Percentiles rank a stretch among this genome's conserved stretches.
phyloP scores from a whole-genome alignment of 2,113 vertebrate genomes.

The Leucoraja erinaceus region DNA sequence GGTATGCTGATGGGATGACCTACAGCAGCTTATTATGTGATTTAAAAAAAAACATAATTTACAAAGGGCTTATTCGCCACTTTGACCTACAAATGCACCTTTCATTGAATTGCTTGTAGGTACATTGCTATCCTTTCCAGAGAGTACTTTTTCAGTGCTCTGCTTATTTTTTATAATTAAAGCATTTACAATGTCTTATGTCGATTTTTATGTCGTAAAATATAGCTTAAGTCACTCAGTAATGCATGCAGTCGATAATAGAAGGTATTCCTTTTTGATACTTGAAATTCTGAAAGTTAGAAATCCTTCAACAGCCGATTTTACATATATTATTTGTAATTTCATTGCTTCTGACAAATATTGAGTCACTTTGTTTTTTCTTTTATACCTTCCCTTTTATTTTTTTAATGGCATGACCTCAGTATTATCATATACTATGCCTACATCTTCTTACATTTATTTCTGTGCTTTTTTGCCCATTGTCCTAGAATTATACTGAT shows the following conservation, averaged over 20 bases:
- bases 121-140: neutral
- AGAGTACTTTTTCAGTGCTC: neutral
- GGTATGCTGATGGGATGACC: constrained; percentile 56
- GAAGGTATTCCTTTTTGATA: neutral
- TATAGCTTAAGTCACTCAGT: neutral
- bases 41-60: neutral
- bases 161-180: constrained; percentile 7
- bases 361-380: neutral
- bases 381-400: neutral
- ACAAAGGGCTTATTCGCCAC: neutral
- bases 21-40: constrained; percentile 42
- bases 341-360: neutral
- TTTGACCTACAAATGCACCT: constrained; percentile 4
- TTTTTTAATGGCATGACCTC: neutral
- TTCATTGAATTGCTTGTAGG: constrained; percentile 13
- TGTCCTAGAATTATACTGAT: neutral
- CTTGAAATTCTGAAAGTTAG: neutral
- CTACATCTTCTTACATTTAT: neutral
- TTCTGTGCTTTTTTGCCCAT: neutral
- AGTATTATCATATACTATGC: neutral
- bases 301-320: neutral
- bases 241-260: neutral
- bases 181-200: neutral
- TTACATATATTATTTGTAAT: neutral
- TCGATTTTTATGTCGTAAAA: neutral